Percentiles rank a stretch among this genome's conserved stretches.
phyloP scores from a whole-genome alignment of 2,113 vertebrate species.

The Pheucticus melanocephalus region DNA sequence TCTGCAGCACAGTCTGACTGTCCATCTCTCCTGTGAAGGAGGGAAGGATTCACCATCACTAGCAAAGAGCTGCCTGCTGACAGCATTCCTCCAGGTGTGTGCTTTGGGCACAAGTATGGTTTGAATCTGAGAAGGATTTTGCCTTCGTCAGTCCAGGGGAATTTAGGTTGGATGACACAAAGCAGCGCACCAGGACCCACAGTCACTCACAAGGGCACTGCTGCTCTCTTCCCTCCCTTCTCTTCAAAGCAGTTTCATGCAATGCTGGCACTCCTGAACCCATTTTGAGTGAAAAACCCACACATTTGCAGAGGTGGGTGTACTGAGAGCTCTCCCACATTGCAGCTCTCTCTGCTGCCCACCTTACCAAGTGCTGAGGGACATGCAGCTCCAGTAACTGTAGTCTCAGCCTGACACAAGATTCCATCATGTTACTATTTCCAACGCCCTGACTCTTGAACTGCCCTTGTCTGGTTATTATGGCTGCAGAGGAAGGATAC shows the following conservation, averaged over 20 bases:
- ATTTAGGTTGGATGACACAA: background rate
- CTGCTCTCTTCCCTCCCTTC: background rate
- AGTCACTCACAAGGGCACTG: background rate
- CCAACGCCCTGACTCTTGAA: background rate
- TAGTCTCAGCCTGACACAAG: background rate
- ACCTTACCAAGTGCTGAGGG: background rate
- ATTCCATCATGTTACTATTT: background rate
- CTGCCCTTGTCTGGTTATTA: background rate
- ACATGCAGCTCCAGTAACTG: background rate
- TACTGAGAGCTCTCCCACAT: fast-evolving
- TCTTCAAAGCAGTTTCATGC: background rate
- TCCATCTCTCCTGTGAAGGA: background rate
- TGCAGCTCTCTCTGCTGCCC: background rate
- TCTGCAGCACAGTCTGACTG: background rate
- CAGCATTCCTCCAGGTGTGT: background rate
- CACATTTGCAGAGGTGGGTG: background rate
- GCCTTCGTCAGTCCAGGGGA: background rate
- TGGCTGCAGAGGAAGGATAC: background rate
- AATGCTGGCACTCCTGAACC: background rate
- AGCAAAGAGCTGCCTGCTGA: background rate
- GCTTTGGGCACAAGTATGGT: background rate
- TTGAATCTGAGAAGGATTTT: background rate
- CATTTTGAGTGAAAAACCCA: background rate
- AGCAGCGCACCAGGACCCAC: background rate
- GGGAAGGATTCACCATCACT: background rate